Conservation (phyloP, 2,888 invertebrate species). For the Temnothorax ravouxi region DNA sequence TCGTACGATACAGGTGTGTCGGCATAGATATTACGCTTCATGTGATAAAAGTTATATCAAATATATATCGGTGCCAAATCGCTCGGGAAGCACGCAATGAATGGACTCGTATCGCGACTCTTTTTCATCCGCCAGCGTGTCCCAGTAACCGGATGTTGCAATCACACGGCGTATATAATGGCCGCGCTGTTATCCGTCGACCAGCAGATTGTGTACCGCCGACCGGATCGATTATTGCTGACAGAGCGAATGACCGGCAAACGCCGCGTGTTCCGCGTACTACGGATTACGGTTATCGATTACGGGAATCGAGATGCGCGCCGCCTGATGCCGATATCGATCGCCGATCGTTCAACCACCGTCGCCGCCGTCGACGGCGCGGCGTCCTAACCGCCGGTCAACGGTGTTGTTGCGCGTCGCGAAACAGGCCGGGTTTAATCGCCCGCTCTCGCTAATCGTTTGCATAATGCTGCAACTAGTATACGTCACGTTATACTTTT, state of each 20-base stretch:
- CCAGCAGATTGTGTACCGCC: constrained; percentile 39
- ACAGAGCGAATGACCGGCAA: constrained; percentile 52
- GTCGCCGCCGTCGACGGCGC: background rate
- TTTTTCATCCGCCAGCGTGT: constrained; percentile 27
- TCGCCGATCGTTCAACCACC: constrained; percentile 8
- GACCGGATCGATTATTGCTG: constrained; percentile 54
- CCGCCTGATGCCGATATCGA: constrained; percentile 31
- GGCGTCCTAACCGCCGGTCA: background rate
- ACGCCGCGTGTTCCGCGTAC: constrained; percentile 23
- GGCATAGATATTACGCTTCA: background rate
- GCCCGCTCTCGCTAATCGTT: constrained; percentile 18
- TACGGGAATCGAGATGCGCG: constrained; percentile 24
- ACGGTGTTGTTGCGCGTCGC: background rate
- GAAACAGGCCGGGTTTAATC: constrained; percentile 15
- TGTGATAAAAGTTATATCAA: background rate
- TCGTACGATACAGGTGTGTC: background rate
- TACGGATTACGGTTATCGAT: constrained; percentile 49
- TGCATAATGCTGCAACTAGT: background rate
- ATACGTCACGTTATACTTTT: constrained; percentile 9
- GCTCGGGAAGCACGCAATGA: background rate
- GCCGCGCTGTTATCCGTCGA: constrained; percentile 37
- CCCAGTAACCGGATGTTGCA: constrained; percentile 23
- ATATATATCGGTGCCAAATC: constrained; percentile 10
- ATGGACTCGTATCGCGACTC: background rate
- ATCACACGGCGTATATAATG: constrained; percentile 36